These are phyloP conservation scores for Ditula angustiorana DNA, from an alignment of 2,888 invertebrate genomes.

Conservation along the genomic window DNA sequence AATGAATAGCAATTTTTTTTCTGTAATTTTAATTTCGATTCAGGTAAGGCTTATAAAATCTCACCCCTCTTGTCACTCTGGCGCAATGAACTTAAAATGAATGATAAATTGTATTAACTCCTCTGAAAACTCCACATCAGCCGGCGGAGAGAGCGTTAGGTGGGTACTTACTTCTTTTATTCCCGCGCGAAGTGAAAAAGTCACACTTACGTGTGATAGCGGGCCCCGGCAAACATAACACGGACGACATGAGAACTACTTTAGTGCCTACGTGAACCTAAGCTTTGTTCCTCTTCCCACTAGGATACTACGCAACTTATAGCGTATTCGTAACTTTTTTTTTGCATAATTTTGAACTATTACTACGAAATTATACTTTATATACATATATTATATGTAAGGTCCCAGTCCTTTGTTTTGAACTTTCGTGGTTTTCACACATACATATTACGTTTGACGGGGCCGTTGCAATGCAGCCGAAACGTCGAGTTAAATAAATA, in stretches of 20 bases:
- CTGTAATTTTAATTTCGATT: no score
- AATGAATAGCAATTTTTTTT: no score
- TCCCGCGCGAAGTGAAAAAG: conserved; percentile 16
- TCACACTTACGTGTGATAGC: conserved; percentile 19
- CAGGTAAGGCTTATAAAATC: no score
- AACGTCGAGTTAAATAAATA: no score
- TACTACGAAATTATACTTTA: no score
- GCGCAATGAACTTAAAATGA: not conserved
- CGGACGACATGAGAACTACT: conserved; percentile 17
- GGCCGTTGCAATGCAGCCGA: no score
- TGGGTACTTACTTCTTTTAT: conserved; percentile 21
- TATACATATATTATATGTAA: no score
- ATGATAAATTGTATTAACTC: conserved; percentile 7
- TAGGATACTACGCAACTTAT: not conserved
- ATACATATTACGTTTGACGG: no score
- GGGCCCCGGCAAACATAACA: conserved; percentile 10
- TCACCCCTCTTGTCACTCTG: no score
- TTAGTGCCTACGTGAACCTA: conserved; percentile 11
- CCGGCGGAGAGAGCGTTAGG: not conserved
- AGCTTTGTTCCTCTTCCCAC: conserved; percentile 14
- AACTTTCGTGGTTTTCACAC: no score
- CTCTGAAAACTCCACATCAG: conserved; percentile 1
- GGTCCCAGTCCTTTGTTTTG: no score
- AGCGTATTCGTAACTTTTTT: not conserved
- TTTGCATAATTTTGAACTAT: not conserved